These are phyloP conservation scores for Heterodera schachtii DNA, from an alignment of 1,140 invertebrate genomes.

Conservation along the genomic window DNA sequence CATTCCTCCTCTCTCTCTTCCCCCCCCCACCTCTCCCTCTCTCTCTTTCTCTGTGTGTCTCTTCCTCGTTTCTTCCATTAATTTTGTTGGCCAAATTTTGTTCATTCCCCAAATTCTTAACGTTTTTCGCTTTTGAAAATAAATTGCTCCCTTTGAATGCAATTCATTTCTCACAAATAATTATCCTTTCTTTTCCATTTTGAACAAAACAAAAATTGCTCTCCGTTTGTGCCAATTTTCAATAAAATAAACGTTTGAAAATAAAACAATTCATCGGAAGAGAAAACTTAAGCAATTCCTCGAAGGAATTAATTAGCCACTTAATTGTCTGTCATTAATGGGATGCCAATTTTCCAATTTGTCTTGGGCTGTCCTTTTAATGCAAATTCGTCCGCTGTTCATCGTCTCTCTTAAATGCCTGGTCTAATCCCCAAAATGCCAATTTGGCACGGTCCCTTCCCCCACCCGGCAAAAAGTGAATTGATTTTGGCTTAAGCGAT, in stretches of 20 bases:
- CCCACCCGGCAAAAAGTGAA: neutral
- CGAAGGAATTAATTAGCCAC: too few species aligned
- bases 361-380: neutral
- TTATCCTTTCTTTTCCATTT: neutral
- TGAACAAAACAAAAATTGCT: neutral
- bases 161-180: neutral
- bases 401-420: neutral
- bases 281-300: too few species aligned
- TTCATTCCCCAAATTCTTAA: neutral
- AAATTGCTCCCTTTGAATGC: constrained; percentile 10
- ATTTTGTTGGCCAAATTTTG: constrained; percentile 8
- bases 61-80: neutral
- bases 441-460: neutral
- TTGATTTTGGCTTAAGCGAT: neutral
- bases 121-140: neutral
- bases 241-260: too few species aligned
- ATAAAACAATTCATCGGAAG: too few species aligned
- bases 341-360: too few species aligned
- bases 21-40: too few species aligned
- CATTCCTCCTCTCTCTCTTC: neutral
- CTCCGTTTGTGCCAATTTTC: too few species aligned
- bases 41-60: neutral
- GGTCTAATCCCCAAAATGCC: neutral
- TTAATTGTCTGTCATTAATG: too few species aligned
- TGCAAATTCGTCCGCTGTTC: neutral